These are phyloP conservation scores for Maniola jurtina DNA, from an alignment of 1,140 invertebrate species.

Conservation along the genomic window DNA sequence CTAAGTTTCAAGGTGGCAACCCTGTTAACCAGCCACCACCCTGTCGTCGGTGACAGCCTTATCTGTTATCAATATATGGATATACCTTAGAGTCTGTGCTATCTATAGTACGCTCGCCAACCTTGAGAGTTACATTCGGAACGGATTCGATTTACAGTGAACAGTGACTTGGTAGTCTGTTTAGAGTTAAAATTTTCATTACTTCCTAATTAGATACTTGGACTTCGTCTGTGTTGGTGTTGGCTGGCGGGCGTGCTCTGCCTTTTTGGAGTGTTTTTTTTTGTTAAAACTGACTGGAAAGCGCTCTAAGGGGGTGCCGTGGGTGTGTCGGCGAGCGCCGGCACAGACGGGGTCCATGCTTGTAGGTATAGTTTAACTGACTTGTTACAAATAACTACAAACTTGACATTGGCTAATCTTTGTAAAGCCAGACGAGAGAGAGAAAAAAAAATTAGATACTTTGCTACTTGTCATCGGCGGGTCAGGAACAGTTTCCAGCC, in stretches of 20 bases:
- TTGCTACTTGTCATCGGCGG: slow-evolving; percentile 24
- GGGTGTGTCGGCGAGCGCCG: too few species aligned
- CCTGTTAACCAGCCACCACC: slow-evolving; percentile 47
- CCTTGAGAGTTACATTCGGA: slow-evolving; percentile 44
- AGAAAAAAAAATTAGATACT: slow-evolving; percentile 38
- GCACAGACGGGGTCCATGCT: too few species aligned
- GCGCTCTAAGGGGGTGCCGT: too few species aligned
- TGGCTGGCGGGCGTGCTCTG: too few species aligned
- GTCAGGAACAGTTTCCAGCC: slow-evolving; percentile 19
- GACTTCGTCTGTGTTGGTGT: too few species aligned
- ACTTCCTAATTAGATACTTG: slow-evolving; percentile 40
- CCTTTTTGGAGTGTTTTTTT: too few species aligned
- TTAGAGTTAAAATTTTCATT: slow-evolving; percentile 38
- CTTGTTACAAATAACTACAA: too few species aligned
- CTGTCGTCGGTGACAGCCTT: slow-evolving; percentile 55
- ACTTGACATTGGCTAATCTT: too few species aligned
- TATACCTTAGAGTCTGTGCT: slow-evolving; percentile 50
- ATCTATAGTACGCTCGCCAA: slow-evolving; percentile 52
- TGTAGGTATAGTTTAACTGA: too few species aligned
- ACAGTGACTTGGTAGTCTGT: slow-evolving; percentile 22
- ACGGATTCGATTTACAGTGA: slow-evolving; percentile 37
- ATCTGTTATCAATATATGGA: slow-evolving; percentile 73
- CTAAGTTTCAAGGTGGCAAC: not conserved
- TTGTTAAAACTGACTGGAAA: too few species aligned
- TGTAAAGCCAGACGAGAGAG: too few species aligned